Percentiles rank a stretch among this genome's conserved stretches.
phyloP scores from a whole-genome alignment of 2,888 invertebrate genomes.

The Pocota personata region DNA sequence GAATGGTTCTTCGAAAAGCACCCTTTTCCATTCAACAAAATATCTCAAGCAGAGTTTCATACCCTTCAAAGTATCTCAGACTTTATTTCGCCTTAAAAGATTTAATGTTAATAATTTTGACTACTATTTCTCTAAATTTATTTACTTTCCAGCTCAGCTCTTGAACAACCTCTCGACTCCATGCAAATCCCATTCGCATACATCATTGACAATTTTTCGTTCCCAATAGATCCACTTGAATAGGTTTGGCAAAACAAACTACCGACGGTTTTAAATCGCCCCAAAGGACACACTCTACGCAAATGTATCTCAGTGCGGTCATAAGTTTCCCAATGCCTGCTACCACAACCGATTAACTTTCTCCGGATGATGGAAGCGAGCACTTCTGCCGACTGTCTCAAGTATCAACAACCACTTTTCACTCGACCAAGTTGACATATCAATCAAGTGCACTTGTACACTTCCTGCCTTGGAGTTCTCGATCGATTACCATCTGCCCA shows the following conservation, averaged over 20 bases:
- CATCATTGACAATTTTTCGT: background rate
- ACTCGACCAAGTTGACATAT: conserved; percentile 61
- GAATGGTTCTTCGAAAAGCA: too few species aligned
- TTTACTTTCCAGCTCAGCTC: conserved; percentile 22
- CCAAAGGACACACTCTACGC: conserved; percentile 57
- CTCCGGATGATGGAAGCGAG: conserved; percentile 28
- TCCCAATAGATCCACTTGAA: background rate
- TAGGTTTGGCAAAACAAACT: conserved; percentile 35
- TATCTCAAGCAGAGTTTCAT: too few species aligned
- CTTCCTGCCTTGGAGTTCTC: conserved; percentile 47
- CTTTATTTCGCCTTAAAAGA: too few species aligned
- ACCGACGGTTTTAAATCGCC: conserved; percentile 49
- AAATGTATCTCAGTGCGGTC: conserved; percentile 31
- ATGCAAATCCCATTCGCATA: conserved; percentile 39
- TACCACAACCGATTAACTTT: conserved; percentile 62
- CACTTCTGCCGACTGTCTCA: background rate
- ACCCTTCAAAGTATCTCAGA: too few species aligned
- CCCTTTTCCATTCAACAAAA: too few species aligned
- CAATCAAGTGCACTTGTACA: conserved; percentile 69
- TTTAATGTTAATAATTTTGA: too few species aligned
- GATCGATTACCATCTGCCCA: conserved; percentile 68
- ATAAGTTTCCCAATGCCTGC: conserved; percentile 33
- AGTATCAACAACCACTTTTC: conserved; percentile 52
- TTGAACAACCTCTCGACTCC: background rate
- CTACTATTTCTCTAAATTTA: background rate